Base-by-base conservation (phyloP, 2,113 vertebrate genomes). In the Pedetes capensis region DNA sequence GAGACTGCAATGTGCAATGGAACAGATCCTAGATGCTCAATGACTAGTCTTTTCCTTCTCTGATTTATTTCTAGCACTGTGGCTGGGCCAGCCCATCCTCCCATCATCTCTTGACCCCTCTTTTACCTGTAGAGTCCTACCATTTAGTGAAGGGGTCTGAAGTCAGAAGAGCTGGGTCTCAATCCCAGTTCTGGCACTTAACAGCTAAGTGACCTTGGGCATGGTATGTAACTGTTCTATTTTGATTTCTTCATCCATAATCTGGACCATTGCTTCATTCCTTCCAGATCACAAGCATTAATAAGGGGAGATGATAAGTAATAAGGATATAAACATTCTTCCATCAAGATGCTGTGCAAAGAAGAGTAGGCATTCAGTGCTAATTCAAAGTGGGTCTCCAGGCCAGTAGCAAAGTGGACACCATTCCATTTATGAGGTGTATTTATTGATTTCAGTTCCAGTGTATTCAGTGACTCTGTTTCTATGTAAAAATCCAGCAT, bases 401-500 rank as follows among this genome's bases (percentile, higher is more conserved):
- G 23, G 37, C 39, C 55, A 71, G 44, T 32, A 68, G 29, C 4
- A 22, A 16, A 29, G n/a, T 34, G 12, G 25, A 66, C 25, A 32
- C 8, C 42, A 55, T 61, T 80, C 34, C 53, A 12, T 64, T 51
- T 91, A 75, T 59, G 39, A 25, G 20, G 59, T 16, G 23, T 3
- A 25, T 69, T 68, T 51, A 89, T 4, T 37, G n/a, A 93, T 25
- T 34, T 57, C 23, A 42, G 25, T 69, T 91, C 12, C 63, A 87
- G 20, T 51, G 51, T 8, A 47, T 22, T 14, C 29, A 16, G 34
- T 13, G 34, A 8, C 11, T 71, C 63, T 82, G 23, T 20, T 87
- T 53, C 53, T 72, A n/a, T 37, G 68, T 74, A 53, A 93, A 92
- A 87, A 89, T 55, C 80, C 34, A 49, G 61, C 39, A 82, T 1